Evolutionary conservation across 2,888 invertebrate genomes (phyloP), one percentile per base, ranked within the genome.

Genomic region (Keiferia lycopersicella): DNA sequence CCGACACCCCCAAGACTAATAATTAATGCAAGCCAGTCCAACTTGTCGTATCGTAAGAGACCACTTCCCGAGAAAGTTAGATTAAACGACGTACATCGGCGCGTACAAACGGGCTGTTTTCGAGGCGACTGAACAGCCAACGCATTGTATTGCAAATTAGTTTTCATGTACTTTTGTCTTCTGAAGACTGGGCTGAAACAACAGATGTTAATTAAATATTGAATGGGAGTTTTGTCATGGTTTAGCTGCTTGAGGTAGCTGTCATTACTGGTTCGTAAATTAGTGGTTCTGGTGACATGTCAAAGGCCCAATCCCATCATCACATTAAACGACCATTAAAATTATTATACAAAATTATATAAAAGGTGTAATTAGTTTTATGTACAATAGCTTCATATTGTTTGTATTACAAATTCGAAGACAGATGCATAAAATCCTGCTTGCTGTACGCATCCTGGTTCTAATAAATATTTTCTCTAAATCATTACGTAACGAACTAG

Each of bases 61-160:
- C 78, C 81, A 79, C 80, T 84, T 79, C 77, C 79, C 73, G 74
- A 78, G 75, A 79, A 88, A 89, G 81, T 88, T 89, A 87, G 85
- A 89, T 89, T 88, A 84, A 84, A 87, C 77, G 83, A 70, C 78
- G 80, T 78, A 86, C 79, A 84, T 83, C 82, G 85, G 83, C 82
- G 82, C 79, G 80, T 79, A 73, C 76, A 76, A 81, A 74, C 78
- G 73, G 73, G 69, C 74, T 77, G 77, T 82, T 78, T 80, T 81
- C 75, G 82, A 76, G 76, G 72, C 78, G 75, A 73, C 71, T 66
- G 69, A 64, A 68, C 70, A 71, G 67, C 67, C 67, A 66, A 72
- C 72, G 85, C 82, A 84, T 86, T 87, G 84, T 86, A 83, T 79
- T 83, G 79, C 77, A 83, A 83, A 87, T 85, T 84, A 84, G 81